Base-by-base conservation (phyloP, 2,888 invertebrate genomes). In the Hydropsyche betteni region DNA sequence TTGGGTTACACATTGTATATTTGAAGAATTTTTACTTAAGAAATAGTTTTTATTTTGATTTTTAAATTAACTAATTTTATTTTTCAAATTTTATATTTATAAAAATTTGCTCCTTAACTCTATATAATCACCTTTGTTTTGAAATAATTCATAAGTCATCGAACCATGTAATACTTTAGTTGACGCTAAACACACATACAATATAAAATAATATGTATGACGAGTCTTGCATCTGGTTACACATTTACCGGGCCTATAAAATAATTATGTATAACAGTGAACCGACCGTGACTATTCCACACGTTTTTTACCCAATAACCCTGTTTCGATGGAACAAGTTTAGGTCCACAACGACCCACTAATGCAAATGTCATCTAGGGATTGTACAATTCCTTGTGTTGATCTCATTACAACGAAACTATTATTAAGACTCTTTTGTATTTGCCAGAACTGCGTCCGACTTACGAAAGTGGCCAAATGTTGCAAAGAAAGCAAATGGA, bases 301-400 rank as follows among this genome's bases (percentile, higher is more conserved):
- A 74, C 68, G 53, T 44, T 74, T 52, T 52, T 68, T 68, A 68
- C 74, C 74, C 52, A 74, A 74, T 74, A 74, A 74, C 74, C 74
- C 68, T 74, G 68, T 74, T 74, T 53, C 33, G 5, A n/a, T 34
- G 53, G 61, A 74, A 64, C 64, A 36, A 64, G 64, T 64, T 64
- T 64, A 64, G 36, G 64, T 64, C 44, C 44, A 44, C 6, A 4
- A 44, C 34, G 64, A 64, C 64, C 64, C 36, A 64, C 64, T 64
- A 36, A 12, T 58, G 58, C 16, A 58, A 44, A 44, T 44, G 44
- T 44, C 58, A 5, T 24, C 58, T 58, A 58, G 16, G 16, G 58
- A 8, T 10, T 44, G 7, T 44, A 44, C 0, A 44, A 44, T 4
- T 44, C 44, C 44, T 44, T 44, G 2, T 10, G 10, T 10, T 44